phyloP scores from a whole-genome alignment of 2,797 vertebrate genomes.

The Mus minutoides region DNA sequence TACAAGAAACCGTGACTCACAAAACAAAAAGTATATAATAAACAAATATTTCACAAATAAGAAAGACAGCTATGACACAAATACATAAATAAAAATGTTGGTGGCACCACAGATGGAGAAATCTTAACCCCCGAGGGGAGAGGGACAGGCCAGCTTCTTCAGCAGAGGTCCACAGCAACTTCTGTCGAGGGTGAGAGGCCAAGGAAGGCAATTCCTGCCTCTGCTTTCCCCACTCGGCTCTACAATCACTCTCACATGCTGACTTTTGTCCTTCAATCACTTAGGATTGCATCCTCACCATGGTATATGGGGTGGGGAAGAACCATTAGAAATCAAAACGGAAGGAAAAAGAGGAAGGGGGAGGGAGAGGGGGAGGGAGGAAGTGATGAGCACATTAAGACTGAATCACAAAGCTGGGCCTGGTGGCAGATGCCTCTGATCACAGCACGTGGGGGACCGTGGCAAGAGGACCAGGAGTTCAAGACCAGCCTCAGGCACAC shows the following conservation, averaged over 20 bases:
- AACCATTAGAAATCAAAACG: neutral
- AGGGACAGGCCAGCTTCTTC: neutral
- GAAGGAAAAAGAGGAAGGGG: neutral
- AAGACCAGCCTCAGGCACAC: neutral
- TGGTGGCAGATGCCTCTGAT: neutral
- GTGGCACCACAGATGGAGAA: neutral
- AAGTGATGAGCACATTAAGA: neutral
- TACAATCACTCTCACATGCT: neutral
- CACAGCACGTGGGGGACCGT: no score
- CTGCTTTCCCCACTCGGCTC: neutral
- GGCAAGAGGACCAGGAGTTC: neutral
- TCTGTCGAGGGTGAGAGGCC: neutral
- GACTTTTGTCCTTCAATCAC: neutral
- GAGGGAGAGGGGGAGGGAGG: neutral
- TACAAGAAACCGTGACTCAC: no score
- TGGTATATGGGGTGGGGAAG: neutral
- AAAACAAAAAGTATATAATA: neutral
- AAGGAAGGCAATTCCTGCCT: neutral
- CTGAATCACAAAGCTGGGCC: neutral
- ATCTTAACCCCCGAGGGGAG: neutral
- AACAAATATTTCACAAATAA: neutral
- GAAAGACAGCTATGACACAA: constrained; percentile 13
- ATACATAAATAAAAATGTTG: neutral
- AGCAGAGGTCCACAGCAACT: neutral
- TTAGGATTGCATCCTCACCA: constrained; percentile 12